Conservation (phyloP, 1,140 invertebrate genomes). For the Drosophila prosaltans region DNA sequence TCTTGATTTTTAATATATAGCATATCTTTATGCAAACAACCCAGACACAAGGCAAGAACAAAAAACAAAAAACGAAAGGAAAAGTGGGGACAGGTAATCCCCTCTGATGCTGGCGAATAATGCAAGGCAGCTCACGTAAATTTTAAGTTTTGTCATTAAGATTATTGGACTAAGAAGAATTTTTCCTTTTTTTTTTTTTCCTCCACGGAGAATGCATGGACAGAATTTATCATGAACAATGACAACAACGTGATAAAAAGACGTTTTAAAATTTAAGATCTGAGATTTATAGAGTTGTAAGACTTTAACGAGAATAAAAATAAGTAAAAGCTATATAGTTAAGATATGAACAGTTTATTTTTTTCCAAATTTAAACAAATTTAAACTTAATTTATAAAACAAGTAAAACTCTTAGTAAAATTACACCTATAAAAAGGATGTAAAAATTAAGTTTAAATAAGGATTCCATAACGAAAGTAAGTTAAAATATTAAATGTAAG, state of each 20-base stretch:
- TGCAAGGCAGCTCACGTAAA: slow-evolving; percentile 78
- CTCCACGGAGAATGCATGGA: slow-evolving; percentile 59
- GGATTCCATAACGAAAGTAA: too few species aligned
- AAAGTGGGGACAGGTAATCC: slow-evolving; percentile 67
- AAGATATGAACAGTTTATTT: too few species aligned
- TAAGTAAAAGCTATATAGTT: too few species aligned
- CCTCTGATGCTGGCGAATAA: slow-evolving; percentile 51
- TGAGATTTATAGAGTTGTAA: background rate
- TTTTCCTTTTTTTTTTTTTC: slow-evolving; percentile 17
- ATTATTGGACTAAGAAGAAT: slow-evolving; percentile 79
- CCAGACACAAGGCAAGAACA: slow-evolving; percentile 26
- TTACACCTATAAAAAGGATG: too few species aligned
- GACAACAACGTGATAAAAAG: slow-evolving; percentile 22
- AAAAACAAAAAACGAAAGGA: slow-evolving; percentile 16
- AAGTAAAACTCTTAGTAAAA: too few species aligned
- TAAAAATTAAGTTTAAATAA: too few species aligned
- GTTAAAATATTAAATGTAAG: background rate
- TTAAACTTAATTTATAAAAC: too few species aligned
- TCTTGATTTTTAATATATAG: slow-evolving; percentile 59
- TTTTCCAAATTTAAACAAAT: too few species aligned
- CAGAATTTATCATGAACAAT: slow-evolving; percentile 75
- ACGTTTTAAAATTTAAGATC: background rate
- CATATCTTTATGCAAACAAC: slow-evolving; percentile 67
- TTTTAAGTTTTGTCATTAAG: slow-evolving; percentile 82
- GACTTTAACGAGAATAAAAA: too few species aligned